Evolutionary conservation across 1,140 invertebrate species (phyloP), one percentile per base, ranked within the genome.

Genomic region (Microplitis demolitor): DNA sequence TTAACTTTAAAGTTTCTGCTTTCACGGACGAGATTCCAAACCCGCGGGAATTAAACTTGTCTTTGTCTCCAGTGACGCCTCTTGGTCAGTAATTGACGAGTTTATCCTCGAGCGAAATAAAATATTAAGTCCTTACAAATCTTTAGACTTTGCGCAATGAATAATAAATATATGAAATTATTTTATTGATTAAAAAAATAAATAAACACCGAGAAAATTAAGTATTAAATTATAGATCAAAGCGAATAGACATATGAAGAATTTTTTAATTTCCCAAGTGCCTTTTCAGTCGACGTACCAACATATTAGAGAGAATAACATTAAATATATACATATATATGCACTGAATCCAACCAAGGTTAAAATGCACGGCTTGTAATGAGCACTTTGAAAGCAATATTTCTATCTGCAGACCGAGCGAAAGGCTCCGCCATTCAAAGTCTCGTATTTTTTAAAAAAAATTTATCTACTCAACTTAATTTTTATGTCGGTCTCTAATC

Each of bases 31-130:
- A 72, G 68, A 73, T 61, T 58, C 58, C 11, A 14, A 63, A 58
- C 34, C 66, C 75, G 73, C 54, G 75, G 75, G 75, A 74, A 37
- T 66, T 66, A 34, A 76, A 76, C 64, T 76, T 76, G 66, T 34
- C 69, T 76, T 51, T 58, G 56, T 58, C 14, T 16, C 14, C 16
- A 31, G 14, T 58, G 56, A 31, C 56, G 56, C 4, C 24, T 24
- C 56, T 58, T 58, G 56, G 16, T 58, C 24, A 24, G 56, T 58
- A 58, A 58, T 58, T 58, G 56, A 58, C 24, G 56, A 16, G 8
- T 58, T 11, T 6, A 31, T 9, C 24, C 24, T 58, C 16, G 16
- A 24, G 16, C 14, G 24, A 31, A 16, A 58, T 24, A 31, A 58
- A 24, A 31, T 58, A 24, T 24, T 54, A 6, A 24, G 4, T 9